Base-by-base conservation (phyloP, 2,888 invertebrate species). In the Yponomeuta cagnagella region DNA sequence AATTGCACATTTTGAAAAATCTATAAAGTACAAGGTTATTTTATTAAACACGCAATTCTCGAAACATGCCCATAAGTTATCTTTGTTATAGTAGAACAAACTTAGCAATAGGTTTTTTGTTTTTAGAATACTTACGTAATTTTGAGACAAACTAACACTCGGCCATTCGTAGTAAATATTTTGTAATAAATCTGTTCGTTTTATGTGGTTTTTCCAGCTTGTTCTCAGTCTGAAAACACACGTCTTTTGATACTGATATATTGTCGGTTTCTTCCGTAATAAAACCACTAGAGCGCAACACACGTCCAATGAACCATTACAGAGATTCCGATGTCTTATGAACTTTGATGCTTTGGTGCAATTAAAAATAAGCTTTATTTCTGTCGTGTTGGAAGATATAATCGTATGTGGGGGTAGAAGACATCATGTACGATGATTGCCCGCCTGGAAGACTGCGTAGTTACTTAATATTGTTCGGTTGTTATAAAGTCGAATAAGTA, bases 271-370 rank as follows among this genome's bases (percentile, higher is more conserved):
- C 52, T 58, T 58, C 52, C 52, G 48, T 52, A 68, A 30, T 68
- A 68, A 68, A 68, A 68, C 68, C 10, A 48, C 30, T 48, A 48
- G 48, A 48, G 68, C 68, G 48, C 48, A 68, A 68, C 68, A 48
- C 12, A 12, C 52, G 48, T 48, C 48, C 68, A 48, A 68, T 52
- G 52, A 68, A 48, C 23, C 68, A 52, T 68, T 15, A 43, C 68
- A 33, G 33, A 65, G 65, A 65, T 65, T 30, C 12, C 65, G 65
- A 58, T 58, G 52, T 58, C 52, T 58, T 58, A 58, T 58, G 52
- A 58, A 58, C 52, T 58, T 58, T 58, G 6, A 58, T 15, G 52
- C 52, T 58, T 15, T 1, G 52, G 4, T 12, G 52, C 52, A 58
- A 58, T 58, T 58, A 58, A 58, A 58, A 15, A 15, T 58, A 15